Evolutionary conservation across 2,888 invertebrate genomes (phyloP), one percentile per base, ranked within the genome.

Genomic region (Sisyra nigra): DNA sequence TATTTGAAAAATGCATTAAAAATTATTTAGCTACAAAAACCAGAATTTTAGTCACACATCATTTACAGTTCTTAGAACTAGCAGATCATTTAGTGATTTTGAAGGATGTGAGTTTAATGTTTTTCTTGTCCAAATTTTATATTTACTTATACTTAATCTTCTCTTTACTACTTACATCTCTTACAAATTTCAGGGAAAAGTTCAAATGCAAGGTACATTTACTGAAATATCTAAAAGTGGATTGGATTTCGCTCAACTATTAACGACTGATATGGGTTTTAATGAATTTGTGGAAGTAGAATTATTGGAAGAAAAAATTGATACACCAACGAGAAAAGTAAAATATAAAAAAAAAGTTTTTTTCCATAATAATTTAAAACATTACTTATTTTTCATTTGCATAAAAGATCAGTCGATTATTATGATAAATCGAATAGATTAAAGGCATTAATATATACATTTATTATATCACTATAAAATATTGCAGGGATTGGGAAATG

Each of bases 41-140:
- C 1, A 64, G 78, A 15, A 69, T 84, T 46, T 67, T 85, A 5
- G 78, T 82, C 48, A 85, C 85, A 0, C 84, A 86, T 58, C 84
- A 85, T 56, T 61, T 82, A 17, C 84, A 85, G 53, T 79, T 78
- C 51, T 64, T 79, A 24, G 70, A 69, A 49, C 53, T 63, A 9
- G 75, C 72, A 1, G 72, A 77, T 54, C 65, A 65, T 44, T 65
- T 79, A 32, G 55, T 77, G 47, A 65, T 76, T 45, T 53, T 79
- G 17, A 66, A 69, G 38, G 72, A 75, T 54, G 78, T 76, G 54
- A 66, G 71, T 66, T 8, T 14, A 19, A 19, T 4, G 10, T 33
- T 33, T 3, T 33, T 33, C 5, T n/a, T 13, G 10, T 11, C 7
- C 9, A 36, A 31, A 11, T n/a, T n/a, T n/a, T 36, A 32, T 30